Percentiles rank a stretch among this genome's conserved stretches.
Conservation (phyloP, 2,797 vertebrate species). For the Dendrocincla fuliginosa region DNA sequence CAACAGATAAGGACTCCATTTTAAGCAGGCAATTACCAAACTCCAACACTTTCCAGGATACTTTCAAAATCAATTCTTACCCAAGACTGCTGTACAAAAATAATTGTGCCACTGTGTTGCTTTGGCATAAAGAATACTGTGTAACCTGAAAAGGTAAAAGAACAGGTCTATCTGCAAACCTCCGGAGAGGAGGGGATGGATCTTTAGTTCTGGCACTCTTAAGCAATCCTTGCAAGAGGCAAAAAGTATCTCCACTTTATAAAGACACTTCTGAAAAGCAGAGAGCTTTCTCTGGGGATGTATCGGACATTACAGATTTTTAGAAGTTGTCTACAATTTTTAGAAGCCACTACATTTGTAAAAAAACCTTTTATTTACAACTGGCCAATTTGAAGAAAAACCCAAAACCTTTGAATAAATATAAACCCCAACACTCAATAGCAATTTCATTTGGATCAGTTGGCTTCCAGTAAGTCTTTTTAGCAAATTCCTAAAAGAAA, state of each 20-base stretch:
- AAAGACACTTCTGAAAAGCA: not conserved
- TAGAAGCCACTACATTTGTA: not conserved
- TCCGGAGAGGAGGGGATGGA: not conserved
- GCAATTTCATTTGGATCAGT: not conserved
- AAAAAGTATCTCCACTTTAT: not conserved
- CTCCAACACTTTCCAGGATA: not conserved
- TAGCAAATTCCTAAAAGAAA: not conserved
- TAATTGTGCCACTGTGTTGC: not conserved
- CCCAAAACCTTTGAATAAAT: not conserved
- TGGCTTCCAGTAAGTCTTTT: not conserved
- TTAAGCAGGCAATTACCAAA: not conserved
- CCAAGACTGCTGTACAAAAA: not conserved
- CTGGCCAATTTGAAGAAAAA: not conserved
- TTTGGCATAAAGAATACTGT: not conserved
- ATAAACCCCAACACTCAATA: not conserved
- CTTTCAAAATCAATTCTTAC: not conserved
- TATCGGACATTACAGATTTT: not conserved
- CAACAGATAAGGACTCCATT: not conserved
- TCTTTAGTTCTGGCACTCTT: not conserved
- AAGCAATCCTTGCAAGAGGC: not conserved
- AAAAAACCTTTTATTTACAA: not conserved
- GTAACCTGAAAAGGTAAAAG: not conserved
- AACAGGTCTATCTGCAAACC: not conserved
- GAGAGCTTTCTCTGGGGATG: not conserved
- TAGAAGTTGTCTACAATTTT: not conserved